Conservation (phyloP, 2,888 invertebrate species). For the Lasioglossum oenotherae region DNA sequence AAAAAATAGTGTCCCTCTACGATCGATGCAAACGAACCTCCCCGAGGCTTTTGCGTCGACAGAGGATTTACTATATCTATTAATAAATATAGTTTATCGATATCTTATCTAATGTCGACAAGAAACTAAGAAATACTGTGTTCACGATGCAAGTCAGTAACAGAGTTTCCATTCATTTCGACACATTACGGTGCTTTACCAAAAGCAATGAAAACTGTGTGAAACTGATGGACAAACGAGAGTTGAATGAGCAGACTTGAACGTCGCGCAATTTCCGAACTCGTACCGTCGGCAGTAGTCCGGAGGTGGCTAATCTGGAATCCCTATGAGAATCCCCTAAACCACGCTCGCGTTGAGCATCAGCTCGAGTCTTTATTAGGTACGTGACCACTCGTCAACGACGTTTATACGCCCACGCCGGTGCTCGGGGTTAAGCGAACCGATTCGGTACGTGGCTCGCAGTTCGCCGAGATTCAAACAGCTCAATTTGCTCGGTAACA, state of each 20-base stretch:
- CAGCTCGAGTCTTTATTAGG: background rate
- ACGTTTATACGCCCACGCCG: background rate
- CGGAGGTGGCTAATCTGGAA: background rate
- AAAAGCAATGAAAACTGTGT: too few species aligned
- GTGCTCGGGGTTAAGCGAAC: background rate
- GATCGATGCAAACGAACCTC: too few species aligned
- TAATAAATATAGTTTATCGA: too few species aligned
- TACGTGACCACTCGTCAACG: slow-evolving; percentile 6
- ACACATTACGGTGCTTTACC: too few species aligned
- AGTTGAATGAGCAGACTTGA: background rate
- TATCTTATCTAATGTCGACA: too few species aligned
- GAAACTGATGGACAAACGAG: too few species aligned
- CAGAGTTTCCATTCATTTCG: too few species aligned
- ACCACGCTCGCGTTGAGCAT: background rate
- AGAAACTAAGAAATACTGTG: too few species aligned
- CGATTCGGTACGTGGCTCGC: slow-evolving; percentile 8
- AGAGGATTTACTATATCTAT: too few species aligned
- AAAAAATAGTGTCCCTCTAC: too few species aligned
- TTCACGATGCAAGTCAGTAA: too few species aligned
- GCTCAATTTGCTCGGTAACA: background rate
- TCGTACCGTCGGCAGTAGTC: background rate
- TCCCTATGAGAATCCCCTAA: background rate
- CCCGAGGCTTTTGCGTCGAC: too few species aligned
- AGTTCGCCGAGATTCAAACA: background rate
- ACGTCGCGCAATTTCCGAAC: background rate